Evolutionary conservation across 2,888 invertebrate genomes (phyloP).

Genomic region (Caprella mutica): DNA sequence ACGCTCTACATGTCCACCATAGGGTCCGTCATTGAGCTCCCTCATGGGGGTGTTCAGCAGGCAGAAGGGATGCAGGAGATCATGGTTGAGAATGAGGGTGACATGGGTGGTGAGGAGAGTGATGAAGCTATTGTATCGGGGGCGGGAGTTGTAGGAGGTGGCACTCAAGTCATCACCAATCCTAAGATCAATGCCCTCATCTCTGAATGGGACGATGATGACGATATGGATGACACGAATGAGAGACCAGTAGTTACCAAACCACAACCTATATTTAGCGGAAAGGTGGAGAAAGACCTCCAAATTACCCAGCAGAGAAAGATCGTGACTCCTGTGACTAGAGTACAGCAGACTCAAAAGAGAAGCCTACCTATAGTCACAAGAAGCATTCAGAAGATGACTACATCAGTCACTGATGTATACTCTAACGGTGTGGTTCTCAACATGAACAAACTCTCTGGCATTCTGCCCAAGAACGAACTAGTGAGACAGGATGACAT

Average conservation of each 20-base stretch:
- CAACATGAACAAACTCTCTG: constrained; percentile 31
- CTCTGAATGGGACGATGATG: constrained; percentile 33
- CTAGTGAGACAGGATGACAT: background rate
- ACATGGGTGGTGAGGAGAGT: background rate
- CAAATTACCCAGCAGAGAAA: background rate
- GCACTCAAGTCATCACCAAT: constrained; percentile 10
- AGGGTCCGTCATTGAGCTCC: background rate
- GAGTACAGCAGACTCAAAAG: too few relatives aligned
- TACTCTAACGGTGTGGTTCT: constrained; percentile 29
- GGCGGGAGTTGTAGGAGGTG: too few relatives aligned
- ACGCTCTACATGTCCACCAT: background rate
- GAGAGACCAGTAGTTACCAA: constrained; percentile 5
- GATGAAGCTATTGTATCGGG: too few relatives aligned
- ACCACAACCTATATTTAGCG: constrained; percentile 1
- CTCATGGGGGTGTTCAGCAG: too few relatives aligned
- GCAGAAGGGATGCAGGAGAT: background rate
- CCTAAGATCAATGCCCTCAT: constrained; percentile 31
- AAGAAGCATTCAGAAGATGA: constrained; percentile 20
- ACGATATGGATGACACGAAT: constrained; percentile 22
- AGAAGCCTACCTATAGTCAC: constrained; percentile 20
- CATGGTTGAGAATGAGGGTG: background rate
- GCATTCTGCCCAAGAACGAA: constrained; percentile 20
- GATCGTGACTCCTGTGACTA: background rate
- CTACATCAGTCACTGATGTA: constrained; percentile 20
- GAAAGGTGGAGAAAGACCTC: background rate